Percentiles rank a stretch among this genome's conserved stretches.
These are phyloP conservation scores for Ictalurus punctatus DNA, from an alignment of 2,113 vertebrate genomes.

Conservation along the genomic window DNA sequence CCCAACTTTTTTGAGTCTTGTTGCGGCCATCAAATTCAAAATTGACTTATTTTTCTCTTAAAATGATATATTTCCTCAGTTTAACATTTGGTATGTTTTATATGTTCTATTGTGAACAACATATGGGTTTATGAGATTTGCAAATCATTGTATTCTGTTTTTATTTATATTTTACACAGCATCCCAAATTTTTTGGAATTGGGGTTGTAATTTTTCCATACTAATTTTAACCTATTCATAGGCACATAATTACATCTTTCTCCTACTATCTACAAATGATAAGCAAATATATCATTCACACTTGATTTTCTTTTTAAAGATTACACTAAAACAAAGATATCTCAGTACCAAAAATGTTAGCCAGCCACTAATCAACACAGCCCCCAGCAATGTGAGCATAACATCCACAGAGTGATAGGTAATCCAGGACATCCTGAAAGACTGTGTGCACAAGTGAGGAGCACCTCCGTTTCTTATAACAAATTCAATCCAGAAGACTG, in stretches of 20 bases:
- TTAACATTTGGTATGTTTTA: no score
- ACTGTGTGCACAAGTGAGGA: slow-evolving; percentile 77
- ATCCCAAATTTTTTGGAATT: no score
- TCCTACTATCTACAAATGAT: neutral
- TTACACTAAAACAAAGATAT: slow-evolving; percentile 47
- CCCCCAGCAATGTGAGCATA: slow-evolving; percentile 57
- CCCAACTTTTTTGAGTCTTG: no score
- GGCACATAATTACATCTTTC: neutral
- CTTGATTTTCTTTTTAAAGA: slow-evolving; percentile 62
- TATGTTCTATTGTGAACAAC: no score
- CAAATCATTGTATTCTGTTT: no score
- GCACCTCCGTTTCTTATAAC: slow-evolving; percentile 89
- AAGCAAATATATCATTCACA: slow-evolving; percentile 42
- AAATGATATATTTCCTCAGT: no score
- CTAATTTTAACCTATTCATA: neutral
- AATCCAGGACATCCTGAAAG: slow-evolving; percentile 85
- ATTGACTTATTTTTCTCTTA: no score
- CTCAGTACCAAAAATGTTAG: slow-evolving; percentile 49
- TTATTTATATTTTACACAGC: no score
- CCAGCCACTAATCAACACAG: slow-evolving; percentile 44
- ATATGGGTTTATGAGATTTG: no score
- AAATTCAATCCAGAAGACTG: slow-evolving; percentile 89
- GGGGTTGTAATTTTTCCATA: no score
- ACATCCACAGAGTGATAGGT: slow-evolving; percentile 88
- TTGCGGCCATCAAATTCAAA: no score